Conservation (phyloP, 2,888 invertebrate species). For the Protodeltote pygarga region DNA sequence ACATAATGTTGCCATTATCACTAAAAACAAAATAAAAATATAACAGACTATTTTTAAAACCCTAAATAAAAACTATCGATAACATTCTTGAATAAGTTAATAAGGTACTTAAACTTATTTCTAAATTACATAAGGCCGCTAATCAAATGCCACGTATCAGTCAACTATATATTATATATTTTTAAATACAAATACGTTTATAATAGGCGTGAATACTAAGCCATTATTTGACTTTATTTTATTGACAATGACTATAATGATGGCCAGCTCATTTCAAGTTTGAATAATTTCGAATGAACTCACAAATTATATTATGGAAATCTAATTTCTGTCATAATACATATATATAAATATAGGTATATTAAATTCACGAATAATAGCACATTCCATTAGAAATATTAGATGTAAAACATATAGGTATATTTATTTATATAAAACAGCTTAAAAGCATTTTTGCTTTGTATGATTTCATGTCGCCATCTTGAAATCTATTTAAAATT, state of each 20-base stretch:
- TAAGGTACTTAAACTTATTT: constrained; percentile 42
- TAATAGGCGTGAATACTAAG: background rate
- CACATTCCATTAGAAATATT: too few relatives aligned
- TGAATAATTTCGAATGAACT: too few relatives aligned
- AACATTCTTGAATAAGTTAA: constrained; percentile 45
- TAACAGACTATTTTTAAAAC: constrained; percentile 18
- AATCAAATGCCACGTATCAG: constrained; percentile 38
- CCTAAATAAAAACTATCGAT: constrained; percentile 24
- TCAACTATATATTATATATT: constrained; percentile 9
- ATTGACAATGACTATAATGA: background rate
- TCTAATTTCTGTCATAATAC: too few relatives aligned
- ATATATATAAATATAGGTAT: too few relatives aligned
- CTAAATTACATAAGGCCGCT: constrained; percentile 38
- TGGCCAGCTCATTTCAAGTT: background rate
- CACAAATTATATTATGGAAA: too few relatives aligned
- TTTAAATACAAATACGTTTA: too few relatives aligned
- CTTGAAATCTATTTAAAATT: too few relatives aligned
- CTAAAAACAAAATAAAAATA: constrained; percentile 16
- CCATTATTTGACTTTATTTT: background rate
- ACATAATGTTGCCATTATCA: constrained; percentile 34
- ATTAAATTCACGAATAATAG: too few relatives aligned
- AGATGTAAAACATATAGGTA: too few relatives aligned
- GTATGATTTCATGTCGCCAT: too few relatives aligned
- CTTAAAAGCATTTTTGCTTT: too few relatives aligned
- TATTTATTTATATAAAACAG: too few relatives aligned